These are phyloP conservation scores for Chamaea fasciata DNA, from an alignment of 2,113 vertebrate species.

Conservation along the genomic window DNA sequence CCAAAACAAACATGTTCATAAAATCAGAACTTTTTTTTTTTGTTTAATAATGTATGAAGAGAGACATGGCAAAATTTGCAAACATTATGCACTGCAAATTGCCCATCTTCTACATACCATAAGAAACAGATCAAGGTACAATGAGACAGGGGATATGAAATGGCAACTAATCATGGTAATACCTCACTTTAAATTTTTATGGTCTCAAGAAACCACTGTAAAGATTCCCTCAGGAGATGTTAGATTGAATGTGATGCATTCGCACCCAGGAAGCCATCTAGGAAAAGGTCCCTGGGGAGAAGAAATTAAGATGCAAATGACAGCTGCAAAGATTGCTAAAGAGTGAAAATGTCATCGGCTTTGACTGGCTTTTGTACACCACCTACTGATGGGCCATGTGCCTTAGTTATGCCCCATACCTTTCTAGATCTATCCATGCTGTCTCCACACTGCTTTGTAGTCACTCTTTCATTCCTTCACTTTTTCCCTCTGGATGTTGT, in stretches of 20 bases:
- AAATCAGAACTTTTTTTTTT: neutral
- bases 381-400: neutral
- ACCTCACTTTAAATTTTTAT: neutral
- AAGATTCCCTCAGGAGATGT: neutral
- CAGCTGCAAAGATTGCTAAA: neutral
- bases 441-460: neutral
- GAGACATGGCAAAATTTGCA: neutral
- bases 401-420: neutral
- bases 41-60: neutral
- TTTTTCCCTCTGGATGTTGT: neutral
- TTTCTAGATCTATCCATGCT: neutral
- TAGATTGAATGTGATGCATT: neutral
- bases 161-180: neutral
- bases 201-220: neutral
- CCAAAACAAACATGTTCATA: neutral
- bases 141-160: neutral
- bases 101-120: neutral
- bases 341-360: neutral
- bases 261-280: neutral
- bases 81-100: neutral
- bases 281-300: neutral
- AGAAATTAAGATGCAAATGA: neutral
- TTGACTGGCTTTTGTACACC: neutral
- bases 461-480: neutral
- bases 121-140: neutral